Percentiles rank a stretch among this genome's conserved stretches.
phyloP scores from a whole-genome alignment of 2,113 vertebrate genomes.

The Apeltes quadracus region DNA sequence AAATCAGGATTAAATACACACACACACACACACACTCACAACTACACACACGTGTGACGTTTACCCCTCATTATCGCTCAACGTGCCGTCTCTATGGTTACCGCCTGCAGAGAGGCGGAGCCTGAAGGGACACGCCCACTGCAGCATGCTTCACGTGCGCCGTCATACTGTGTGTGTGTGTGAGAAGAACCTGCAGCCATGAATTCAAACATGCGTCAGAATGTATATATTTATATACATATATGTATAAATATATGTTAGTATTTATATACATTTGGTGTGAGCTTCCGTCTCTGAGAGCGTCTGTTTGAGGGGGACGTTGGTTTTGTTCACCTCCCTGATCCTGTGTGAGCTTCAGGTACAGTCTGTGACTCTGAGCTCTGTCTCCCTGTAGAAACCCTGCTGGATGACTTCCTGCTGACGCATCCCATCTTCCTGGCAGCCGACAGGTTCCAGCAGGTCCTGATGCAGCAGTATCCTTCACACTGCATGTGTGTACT shows the following conservation, averaged over 20 bases:
- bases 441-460: constrained; percentile 92
- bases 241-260: no score
- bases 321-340: no score
- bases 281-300: no score
- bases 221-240: no score
- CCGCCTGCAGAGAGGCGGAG: constrained; percentile 68
- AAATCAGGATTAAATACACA: not conserved
- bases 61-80: constrained; percentile 41
- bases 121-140: constrained; percentile 61
- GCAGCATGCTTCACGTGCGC: constrained; percentile 46
- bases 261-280: no score
- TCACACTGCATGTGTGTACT: not conserved
- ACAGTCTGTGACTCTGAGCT: constrained; percentile 19
- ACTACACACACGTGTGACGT: not conserved
- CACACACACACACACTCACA: constrained; percentile 2
- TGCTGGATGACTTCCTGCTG: constrained; percentile 95
- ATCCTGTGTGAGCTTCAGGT: constrained; percentile 11
- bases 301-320: no score
- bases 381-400: constrained; percentile 79
- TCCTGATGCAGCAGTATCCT: constrained; percentile 97
- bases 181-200: no score
- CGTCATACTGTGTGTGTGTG: not conserved
- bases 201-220: no score
- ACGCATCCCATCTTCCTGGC: constrained; percentile 96
- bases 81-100: constrained; percentile 70